These are phyloP conservation scores for Aphelenchoides bicaudatus DNA, from an alignment of 2,888 invertebrate genomes.

Conservation along the genomic window DNA sequence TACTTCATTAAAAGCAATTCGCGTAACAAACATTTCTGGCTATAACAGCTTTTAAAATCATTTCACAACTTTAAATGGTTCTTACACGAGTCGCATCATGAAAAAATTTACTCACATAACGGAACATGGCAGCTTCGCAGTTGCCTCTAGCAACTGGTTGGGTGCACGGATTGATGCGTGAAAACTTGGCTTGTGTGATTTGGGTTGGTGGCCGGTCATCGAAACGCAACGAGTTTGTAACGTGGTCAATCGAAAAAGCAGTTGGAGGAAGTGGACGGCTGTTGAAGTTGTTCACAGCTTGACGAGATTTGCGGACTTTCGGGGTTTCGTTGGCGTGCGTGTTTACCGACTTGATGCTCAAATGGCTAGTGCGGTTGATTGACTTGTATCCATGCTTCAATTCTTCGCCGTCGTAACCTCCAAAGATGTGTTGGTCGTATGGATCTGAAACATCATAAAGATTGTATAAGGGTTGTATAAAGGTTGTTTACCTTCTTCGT, in stretches of 20 bases:
- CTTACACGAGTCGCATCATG: no score
- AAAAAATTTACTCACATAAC: no score
- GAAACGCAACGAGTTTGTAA: constrained; percentile 51
- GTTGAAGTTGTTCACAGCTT: constrained; percentile 20
- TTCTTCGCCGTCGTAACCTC: constrained; percentile 56
- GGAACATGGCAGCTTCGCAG: constrained; percentile 21
- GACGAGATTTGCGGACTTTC: no score
- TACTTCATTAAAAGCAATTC: no score
- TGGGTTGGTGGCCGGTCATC: constrained; percentile 44
- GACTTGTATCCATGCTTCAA: constrained; percentile 55
- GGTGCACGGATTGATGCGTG: constrained; percentile 33
- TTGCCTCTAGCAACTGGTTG: constrained; percentile 26
- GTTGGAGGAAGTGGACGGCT: constrained; percentile 28
- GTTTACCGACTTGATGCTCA: constrained; percentile 45
- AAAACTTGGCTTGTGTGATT: constrained; percentile 38
- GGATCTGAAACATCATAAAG: no score
- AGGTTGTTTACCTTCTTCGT: constrained; percentile 41
- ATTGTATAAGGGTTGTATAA: background rate
- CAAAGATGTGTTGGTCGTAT: constrained; percentile 55
- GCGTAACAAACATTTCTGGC: no score
- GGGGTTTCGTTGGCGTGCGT: background rate
- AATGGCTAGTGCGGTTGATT: constrained; percentile 39
- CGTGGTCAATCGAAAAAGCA: constrained; percentile 47
- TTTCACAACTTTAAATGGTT: no score
- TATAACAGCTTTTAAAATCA: no score